These are phyloP conservation scores for Caenorhabditis imperialis DNA, from an alignment of 2,888 invertebrate species.

Conservation along the genomic window DNA sequence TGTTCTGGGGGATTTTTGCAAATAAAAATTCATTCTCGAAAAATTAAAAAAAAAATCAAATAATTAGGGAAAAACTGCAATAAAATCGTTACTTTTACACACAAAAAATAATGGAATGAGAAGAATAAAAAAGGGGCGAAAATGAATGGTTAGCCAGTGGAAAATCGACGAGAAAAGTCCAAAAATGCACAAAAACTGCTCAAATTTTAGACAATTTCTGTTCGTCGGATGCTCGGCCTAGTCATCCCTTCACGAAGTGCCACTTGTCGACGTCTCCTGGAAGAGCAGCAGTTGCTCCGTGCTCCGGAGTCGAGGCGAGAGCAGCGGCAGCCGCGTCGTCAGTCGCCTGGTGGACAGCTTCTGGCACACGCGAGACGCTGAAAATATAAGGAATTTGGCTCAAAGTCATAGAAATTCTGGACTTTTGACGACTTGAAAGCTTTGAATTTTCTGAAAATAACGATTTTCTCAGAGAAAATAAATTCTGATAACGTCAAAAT, in stretches of 20 bases:
- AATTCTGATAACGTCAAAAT: no score
- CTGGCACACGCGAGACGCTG: slow-evolving; percentile 59
- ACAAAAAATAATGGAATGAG: background rate
- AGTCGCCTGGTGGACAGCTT: slow-evolving; percentile 61
- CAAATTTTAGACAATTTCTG: slow-evolving; percentile 25
- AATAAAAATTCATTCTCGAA: slow-evolving; percentile 12
- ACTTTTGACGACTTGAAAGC: no score
- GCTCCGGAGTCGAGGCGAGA: slow-evolving; percentile 38
- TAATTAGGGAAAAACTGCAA: background rate
- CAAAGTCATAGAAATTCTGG: no score
- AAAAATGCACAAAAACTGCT: slow-evolving; percentile 1
- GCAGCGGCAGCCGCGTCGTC: slow-evolving; percentile 54
- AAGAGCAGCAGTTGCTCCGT: slow-evolving; percentile 32
- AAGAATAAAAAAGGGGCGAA: background rate
- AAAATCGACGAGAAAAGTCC: no score
- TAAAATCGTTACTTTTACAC: background rate
- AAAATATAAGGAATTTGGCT: slow-evolving; percentile 12
- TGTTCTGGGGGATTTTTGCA: background rate
- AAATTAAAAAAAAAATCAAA: background rate
- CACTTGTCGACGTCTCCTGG: slow-evolving; percentile 72
- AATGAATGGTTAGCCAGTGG: no score
- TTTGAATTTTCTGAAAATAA: no score
- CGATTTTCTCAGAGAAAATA: no score
- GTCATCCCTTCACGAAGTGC: slow-evolving; percentile 71
- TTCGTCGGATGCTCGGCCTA: slow-evolving; percentile 21